phyloP scores from a whole-genome alignment of 2,888 invertebrate genomes.

The Stictocephala bisonia region DNA sequence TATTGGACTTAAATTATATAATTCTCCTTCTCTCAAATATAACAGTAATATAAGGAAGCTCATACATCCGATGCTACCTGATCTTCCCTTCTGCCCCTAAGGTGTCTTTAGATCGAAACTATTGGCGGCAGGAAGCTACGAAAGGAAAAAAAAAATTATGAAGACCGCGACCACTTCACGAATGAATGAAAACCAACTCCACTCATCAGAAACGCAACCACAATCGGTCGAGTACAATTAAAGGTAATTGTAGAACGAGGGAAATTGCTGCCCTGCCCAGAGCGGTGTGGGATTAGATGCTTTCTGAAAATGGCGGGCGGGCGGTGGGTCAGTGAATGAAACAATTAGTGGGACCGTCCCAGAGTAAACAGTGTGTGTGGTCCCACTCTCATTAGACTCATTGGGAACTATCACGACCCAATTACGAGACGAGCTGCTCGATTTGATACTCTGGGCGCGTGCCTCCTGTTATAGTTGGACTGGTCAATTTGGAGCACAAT shows the following conservation, averaged over 20 bases:
- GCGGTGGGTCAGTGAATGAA: background rate
- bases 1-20: too few relatives aligned
- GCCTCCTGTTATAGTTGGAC: too few relatives aligned
- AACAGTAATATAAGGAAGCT: too few relatives aligned
- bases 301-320: background rate
- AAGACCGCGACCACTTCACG: too few relatives aligned
- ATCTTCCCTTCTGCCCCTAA: too few relatives aligned
- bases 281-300: constrained; percentile 21
- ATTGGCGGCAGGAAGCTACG: too few relatives aligned
- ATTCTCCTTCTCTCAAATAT: too few relatives aligned
- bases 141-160: too few relatives aligned
- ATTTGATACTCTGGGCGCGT: too few relatives aligned
- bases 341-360: background rate
- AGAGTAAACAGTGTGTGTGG: constrained; percentile 4
- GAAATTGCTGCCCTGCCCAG: constrained; percentile 1
- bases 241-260: constrained; percentile 12
- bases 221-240: too few relatives aligned
- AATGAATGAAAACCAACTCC: constrained; percentile 12
- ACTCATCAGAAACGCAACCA: background rate
- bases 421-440: background rate
- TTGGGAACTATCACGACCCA: constrained; percentile 37
- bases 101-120: too few relatives aligned
- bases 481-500: constrained; percentile 24
- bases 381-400: constrained; percentile 20
- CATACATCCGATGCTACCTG: too few relatives aligned